phyloP scores from a whole-genome alignment of 2,888 invertebrate species.

The Melanostoma mellinum region DNA sequence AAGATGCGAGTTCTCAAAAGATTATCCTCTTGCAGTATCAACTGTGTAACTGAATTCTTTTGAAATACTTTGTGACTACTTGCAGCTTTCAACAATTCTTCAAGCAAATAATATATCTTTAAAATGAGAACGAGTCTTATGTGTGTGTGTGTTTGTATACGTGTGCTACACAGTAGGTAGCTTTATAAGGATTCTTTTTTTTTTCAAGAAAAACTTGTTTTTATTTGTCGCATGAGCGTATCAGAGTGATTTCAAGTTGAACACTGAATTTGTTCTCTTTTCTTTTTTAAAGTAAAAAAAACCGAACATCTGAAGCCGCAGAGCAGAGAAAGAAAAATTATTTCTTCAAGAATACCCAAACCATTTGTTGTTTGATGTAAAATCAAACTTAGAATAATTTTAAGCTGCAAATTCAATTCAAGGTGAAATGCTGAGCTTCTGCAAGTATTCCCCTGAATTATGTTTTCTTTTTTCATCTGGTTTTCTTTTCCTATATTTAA shows the following conservation, averaged over 20 bases:
- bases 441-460: neutral
- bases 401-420: slow-evolving; percentile 29
- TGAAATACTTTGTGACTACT: slow-evolving; percentile 19
- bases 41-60: slow-evolving; percentile 8
- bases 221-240: slow-evolving; percentile 31
- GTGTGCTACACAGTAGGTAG: neutral
- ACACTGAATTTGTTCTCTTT: slow-evolving; percentile 34
- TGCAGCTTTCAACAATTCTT: slow-evolving; percentile 15
- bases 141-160: neutral
- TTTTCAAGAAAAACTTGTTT: neutral
- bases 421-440: slow-evolving; percentile 2
- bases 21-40: slow-evolving; percentile 31
- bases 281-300: slow-evolving; percentile 4
- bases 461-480: neutral
- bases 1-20: neutral
- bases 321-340: neutral
- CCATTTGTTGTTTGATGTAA: slow-evolving; percentile 18
- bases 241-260: slow-evolving; percentile 53
- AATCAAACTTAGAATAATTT: neutral
- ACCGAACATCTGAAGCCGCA: neutral
- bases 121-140: slow-evolving; percentile 6
- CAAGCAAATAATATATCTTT: slow-evolving; percentile 13
- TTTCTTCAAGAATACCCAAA: slow-evolving; percentile 19
- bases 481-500: neutral
- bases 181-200: slow-evolving; percentile 4